Base-by-base conservation (phyloP, 30 jellyfish, hydroid and myxozoan genomes). In the Turritopsis rubra region DNA sequence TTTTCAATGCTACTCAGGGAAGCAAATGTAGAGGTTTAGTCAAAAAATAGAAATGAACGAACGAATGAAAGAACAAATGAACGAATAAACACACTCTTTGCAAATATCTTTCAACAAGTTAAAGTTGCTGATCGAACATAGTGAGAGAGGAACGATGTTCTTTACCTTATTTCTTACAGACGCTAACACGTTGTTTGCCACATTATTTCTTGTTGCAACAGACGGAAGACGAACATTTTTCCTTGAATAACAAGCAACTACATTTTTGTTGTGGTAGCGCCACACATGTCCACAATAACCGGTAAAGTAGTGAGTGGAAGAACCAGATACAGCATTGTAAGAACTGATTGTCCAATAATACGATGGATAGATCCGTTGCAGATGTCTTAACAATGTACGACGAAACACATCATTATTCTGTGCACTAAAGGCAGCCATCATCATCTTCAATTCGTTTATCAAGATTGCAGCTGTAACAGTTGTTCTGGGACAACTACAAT, bases 201-300 rank as follows among this genome's bases (percentile, higher is more conserved):
- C 60, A 41, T 41, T 41, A 41, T 41, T 41, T 41, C 60, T 41
- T 41, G 60, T 68, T 68, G 77, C 77, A 68, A 27, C 77, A 7
- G 77, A 68, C 16, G 77, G 77, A 19, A 68, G 30, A 9, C 77
- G 28, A 68, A 27, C 28, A n/a, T 23, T 68, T 68, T 68, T 68
- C 30, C 77, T 68, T 0, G 77, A 68, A 68, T 68, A 68, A 68
- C 77, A 68, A 68, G 30, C 77, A 9, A 68, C 77, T 7, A 68
- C 31, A 27, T 68, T 68, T 68, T 68, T 68, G 77, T 68, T 68
- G 77, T 68, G 19, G 9, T 23, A 68, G 28, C 77, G 77, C 4
- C 28, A 68, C 17, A 68, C 30, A 68, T 68, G 77, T 27, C 31
- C 8, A 68, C 77, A 68, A 23, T 68, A n/a, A 8, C 77, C 77